Base-by-base conservation (phyloP, 2,797 vertebrate species). In the Poeciliopsis paucimaculata region DNA sequence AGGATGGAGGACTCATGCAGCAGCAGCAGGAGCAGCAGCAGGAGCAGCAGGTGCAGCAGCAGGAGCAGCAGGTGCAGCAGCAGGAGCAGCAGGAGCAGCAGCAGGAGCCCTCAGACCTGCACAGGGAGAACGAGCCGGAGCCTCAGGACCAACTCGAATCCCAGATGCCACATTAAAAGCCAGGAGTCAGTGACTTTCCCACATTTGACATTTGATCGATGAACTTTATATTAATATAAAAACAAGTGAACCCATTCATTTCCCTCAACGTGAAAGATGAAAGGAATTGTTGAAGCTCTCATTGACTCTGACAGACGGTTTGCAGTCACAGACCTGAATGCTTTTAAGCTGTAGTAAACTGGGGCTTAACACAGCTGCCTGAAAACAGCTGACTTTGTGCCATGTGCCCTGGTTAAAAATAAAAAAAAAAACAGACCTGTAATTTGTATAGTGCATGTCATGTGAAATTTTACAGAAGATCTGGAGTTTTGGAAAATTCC, bases 1-100 rank as follows among this genome's bases (percentile, higher is more conserved):
- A 98, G 87, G 96, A 97, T 0, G 96, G 97, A 41, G 95, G 95
- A 34, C 92, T 95, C 76, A 93, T 95, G 68, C 46, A 92, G 55
- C 66, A 88, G 72, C 53, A 80, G 26, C 2, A 36, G 31, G 16
- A 47, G 46, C 15, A 5, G 16, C 46, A 49, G 31, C 53, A 80
- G 70, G 45, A 92, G 55, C 66, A 88, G 72, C 80, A 74, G n/a
- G 49, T 79, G 26, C 1, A 49, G 45, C 13, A 47, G 15, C 46
- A 16, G 70, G 45, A 92, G 55, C 66, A 88, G 72, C 80, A 74
- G 26, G 49, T 79, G 26, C 2, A 36, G 45, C 13, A 47, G 46
- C 47, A 5, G 41, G 7, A 9, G 43, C 43, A 9, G 10, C 41
- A 43, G 8, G 15, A 4, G 15, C 47, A 8, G 18, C 46, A 0